Evolutionary conservation across 2,888 invertebrate species (phyloP).

Genomic region (Stratiomys singularior): DNA sequence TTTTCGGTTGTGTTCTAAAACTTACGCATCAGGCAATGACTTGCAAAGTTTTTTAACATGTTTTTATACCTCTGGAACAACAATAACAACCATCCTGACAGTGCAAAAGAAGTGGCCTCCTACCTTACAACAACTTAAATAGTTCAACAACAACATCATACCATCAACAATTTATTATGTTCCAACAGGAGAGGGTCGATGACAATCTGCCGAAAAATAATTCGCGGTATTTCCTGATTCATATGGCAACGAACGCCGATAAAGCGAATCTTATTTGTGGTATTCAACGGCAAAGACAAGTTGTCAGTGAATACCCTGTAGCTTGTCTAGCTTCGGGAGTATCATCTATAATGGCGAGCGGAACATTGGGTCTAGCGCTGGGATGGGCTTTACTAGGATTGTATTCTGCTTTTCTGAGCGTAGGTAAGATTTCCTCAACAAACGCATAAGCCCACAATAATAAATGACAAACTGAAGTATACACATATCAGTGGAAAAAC

Average conservation of each 20-base stretch:
- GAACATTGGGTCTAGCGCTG: constrained; percentile 13
- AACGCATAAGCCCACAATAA: too few species aligned
- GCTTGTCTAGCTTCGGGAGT: constrained; percentile 4
- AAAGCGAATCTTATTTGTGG: background rate
- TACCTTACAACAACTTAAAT: too few species aligned
- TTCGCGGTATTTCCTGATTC: constrained; percentile 25
- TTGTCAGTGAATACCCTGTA: background rate
- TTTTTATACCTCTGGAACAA: too few species aligned
- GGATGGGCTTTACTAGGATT: background rate
- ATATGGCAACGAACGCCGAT: background rate
- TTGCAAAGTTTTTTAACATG: too few species aligned
- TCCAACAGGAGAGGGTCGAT: background rate
- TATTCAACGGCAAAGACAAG: background rate
- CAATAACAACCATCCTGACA: too few species aligned
- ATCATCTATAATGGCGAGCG: background rate
- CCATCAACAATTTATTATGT: too few species aligned
- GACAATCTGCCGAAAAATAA: background rate
- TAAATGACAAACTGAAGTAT: too few species aligned
- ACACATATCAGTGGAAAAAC: too few species aligned
- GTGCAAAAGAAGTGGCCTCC: too few species aligned
- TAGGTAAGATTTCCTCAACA: background rate
- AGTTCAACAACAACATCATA: too few species aligned
- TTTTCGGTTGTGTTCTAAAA: too few species aligned
- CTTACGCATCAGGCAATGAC: too few species aligned
- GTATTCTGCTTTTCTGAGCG: background rate